Evolutionary conservation across 1,140 invertebrate species (phyloP).

Genomic region (Muscidifurax raptorellus): DNA sequence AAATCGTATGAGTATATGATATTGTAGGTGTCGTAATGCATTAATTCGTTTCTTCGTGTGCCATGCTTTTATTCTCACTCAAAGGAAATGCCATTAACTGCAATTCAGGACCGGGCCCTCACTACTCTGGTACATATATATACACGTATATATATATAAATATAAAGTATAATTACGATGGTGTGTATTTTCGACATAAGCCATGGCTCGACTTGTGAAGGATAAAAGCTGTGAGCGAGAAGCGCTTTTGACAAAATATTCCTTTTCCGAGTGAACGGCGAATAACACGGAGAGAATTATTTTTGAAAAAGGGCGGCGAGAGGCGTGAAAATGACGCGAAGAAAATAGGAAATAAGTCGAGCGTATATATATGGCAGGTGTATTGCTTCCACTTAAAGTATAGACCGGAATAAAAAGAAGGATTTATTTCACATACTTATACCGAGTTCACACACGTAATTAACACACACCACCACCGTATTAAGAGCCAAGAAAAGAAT

Average conservation of each 20-base stretch:
- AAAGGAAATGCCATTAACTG: slow-evolving; percentile 2
- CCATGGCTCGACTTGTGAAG: neutral
- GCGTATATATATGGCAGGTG: neutral
- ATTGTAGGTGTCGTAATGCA: slow-evolving; percentile 61
- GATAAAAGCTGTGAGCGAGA: neutral
- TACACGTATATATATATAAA: no score
- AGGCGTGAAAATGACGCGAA: neutral
- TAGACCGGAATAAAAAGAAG: neutral
- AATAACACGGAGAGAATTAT: slow-evolving; percentile 10
- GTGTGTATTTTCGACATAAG: neutral
- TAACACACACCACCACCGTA: neutral
- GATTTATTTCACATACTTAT: neutral
- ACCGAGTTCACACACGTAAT: neutral
- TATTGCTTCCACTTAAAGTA: slow-evolving; percentile 27
- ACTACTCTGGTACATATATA: neutral
- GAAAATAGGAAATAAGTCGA: neutral
- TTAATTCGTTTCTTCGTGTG: slow-evolving; percentile 63
- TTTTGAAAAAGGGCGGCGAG: neutral
- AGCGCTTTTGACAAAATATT: neutral
- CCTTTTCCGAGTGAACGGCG: neutral
- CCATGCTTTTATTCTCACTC: slow-evolving; percentile 57
- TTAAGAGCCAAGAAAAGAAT: slow-evolving; percentile 3
- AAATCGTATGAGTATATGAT: slow-evolving; percentile 59
- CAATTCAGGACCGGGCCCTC: neutral
- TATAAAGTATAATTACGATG: neutral